Evolutionary conservation across 1,140 invertebrate species (phyloP).

Genomic region (Drosophila simulans): DNA sequence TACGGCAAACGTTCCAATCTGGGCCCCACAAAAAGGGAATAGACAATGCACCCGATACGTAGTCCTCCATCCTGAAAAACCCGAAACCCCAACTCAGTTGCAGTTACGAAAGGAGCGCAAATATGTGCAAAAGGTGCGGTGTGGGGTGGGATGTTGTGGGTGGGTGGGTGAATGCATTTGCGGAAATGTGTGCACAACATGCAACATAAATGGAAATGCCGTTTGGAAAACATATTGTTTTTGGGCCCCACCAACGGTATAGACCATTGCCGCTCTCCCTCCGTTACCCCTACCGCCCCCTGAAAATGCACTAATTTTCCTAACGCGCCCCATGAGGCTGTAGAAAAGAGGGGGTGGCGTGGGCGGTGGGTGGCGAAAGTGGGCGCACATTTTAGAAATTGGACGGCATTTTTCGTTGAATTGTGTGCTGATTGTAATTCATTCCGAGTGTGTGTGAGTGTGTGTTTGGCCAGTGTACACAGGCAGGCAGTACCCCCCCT

Average conservation of each 20-base stretch:
- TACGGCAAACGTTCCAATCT: constrained; percentile 46
- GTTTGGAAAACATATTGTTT: constrained; percentile 82
- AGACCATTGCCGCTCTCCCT: neutral
- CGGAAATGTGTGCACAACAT: constrained; percentile 82
- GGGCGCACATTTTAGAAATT: constrained; percentile 78
- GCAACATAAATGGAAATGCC: constrained; percentile 82
- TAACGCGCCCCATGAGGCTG: constrained; percentile 68
- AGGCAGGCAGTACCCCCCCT: constrained; percentile 6
- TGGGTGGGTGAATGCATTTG: constrained; percentile 60
- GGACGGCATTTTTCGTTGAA: constrained; percentile 83
- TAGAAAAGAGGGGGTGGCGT: constrained; percentile 9
- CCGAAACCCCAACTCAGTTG: constrained; percentile 44
- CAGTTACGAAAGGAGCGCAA: constrained; percentile 57
- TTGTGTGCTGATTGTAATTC: constrained; percentile 83
- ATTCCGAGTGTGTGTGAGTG: constrained; percentile 60
- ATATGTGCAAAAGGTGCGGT: constrained; percentile 48
- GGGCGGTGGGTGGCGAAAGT: neutral
- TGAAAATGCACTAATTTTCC: constrained; percentile 76
- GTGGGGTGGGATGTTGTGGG: too few species aligned
- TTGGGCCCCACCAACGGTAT: constrained; percentile 46
- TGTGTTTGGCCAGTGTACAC: constrained; percentile 62
- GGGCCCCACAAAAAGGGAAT: constrained; percentile 53
- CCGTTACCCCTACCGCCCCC: neutral
- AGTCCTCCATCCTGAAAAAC: constrained; percentile 14
- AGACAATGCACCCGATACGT: constrained; percentile 43